phyloP scores from a whole-genome alignment of 2,888 invertebrate genomes.

The Spodoptera exigua region DNA sequence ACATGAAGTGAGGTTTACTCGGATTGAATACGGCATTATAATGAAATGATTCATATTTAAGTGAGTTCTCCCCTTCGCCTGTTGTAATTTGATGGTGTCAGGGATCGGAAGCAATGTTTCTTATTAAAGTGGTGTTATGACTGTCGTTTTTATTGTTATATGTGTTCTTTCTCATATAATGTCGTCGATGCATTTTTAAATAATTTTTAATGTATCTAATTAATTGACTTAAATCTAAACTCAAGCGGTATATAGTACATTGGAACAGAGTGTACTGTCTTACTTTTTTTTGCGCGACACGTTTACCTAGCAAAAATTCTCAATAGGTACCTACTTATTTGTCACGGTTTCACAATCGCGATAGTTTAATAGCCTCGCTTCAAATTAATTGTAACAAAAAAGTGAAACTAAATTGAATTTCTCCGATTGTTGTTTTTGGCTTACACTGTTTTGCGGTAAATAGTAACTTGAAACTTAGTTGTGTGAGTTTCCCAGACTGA shows the following conservation, averaged over 20 bases:
- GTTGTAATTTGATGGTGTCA: constrained; percentile 85
- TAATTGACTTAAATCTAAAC: constrained; percentile 20
- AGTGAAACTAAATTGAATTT: constrained; percentile 11
- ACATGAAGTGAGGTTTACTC: constrained; percentile 87
- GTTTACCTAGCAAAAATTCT: constrained; percentile 13
- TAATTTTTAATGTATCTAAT: constrained; percentile 19
- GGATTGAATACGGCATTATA: constrained; percentile 89
- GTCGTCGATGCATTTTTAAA: constrained; percentile 49
- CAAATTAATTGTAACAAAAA: constrained; percentile 23
- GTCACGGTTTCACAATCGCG: constrained; percentile 3
- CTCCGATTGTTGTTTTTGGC: not conserved
- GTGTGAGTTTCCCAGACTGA: constrained; percentile 72
- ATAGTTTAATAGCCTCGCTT: constrained; percentile 19
- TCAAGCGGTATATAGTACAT: constrained; percentile 6
- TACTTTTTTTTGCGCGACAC: constrained; percentile 20
- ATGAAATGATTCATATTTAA: constrained; percentile 90
- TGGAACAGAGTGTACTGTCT: constrained; percentile 11
- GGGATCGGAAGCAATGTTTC: constrained; percentile 87
- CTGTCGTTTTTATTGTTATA: constrained; percentile 77
- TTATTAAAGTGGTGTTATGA: constrained; percentile 87
- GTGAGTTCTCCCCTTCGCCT: constrained; percentile 86
- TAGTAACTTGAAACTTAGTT: constrained; percentile 31
- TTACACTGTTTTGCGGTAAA: not conserved
- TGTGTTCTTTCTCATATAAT: constrained; percentile 57
- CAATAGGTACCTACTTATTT: constrained; percentile 23